Conservation (phyloP, 2,113 vertebrate species). For the Esox niger region DNA sequence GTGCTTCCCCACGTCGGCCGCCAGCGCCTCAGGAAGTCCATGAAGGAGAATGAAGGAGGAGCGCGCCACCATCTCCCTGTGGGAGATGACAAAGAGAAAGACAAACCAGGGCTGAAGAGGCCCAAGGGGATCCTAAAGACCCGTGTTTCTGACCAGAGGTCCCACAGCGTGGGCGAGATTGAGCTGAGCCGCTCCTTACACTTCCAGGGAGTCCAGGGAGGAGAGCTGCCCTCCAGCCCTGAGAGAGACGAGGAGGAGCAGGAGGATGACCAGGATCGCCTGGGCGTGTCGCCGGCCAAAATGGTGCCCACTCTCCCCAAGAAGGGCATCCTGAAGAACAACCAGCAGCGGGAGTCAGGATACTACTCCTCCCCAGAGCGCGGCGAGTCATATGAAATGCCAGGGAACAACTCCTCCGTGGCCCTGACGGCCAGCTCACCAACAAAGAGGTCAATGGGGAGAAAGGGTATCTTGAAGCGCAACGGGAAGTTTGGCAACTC, state of each 20-base stretch:
- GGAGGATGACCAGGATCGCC: conserved; percentile 52
- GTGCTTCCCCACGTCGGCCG: conserved; percentile 67
- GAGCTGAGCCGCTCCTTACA: conserved; percentile 76
- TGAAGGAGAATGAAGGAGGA: conserved; percentile 88
- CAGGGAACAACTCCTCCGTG: conserved; percentile 70
- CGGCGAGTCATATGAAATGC: conserved; percentile 89
- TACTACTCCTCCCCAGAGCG: conserved; percentile 98
- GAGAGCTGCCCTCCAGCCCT: conserved; percentile 70
- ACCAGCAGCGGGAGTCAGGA: conserved; percentile 87
- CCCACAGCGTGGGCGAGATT: conserved; percentile 76
- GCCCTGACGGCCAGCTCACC: conserved; percentile 66
- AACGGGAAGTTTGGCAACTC: conserved; percentile 85
- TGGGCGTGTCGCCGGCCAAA: conserved; percentile 72
- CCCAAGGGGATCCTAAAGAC: conserved; percentile 97
- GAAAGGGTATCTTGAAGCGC: conserved; percentile 95
- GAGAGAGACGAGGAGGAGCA: conserved; percentile 63
- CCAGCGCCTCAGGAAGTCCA: conserved; percentile 90
- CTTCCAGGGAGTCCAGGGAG: conserved; percentile 50
- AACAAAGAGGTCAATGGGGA: conserved; percentile 60
- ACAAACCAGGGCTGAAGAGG: conserved; percentile 85
- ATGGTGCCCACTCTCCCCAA: conserved; percentile 85
- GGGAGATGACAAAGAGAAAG: conserved; percentile 76
- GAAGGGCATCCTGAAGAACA: conserved; percentile 98
- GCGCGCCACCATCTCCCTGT: conserved; percentile 57
- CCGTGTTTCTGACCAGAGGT: conserved; percentile 83